These are phyloP conservation scores for Drosophila sp. DNA, from an alignment of 1,140 invertebrate species.

Conservation along the genomic window DNA sequence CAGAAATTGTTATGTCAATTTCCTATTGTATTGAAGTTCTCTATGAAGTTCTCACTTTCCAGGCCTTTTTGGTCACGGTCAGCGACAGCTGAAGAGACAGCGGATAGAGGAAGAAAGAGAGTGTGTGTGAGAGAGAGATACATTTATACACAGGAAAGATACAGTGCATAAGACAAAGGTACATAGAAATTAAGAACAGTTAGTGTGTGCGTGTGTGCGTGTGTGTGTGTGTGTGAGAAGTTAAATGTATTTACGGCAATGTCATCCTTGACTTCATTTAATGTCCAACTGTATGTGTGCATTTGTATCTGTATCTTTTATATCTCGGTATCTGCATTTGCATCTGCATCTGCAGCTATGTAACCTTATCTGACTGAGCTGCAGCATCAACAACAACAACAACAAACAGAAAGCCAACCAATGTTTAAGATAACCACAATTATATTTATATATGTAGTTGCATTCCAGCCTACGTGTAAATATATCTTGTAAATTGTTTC, in stretches of 20 bases:
- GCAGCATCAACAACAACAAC: constrained; percentile 17
- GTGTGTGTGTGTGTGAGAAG: constrained; percentile 15
- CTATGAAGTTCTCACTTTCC: constrained; percentile 59
- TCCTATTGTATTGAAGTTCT: constrained; percentile 18
- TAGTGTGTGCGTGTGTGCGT: constrained; percentile 10
- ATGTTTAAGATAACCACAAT: constrained; percentile 45
- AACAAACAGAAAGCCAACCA: constrained; percentile 19
- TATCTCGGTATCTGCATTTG: neutral
- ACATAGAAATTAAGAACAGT: constrained; percentile 69
- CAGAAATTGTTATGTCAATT: neutral
- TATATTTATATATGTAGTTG: no score
- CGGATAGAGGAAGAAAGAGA: neutral
- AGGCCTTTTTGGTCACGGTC: constrained; percentile 79
- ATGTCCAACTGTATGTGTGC: constrained; percentile 24
- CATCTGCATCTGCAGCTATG: constrained; percentile 11
- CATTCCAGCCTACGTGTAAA: no score
- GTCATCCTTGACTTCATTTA: constrained; percentile 81
- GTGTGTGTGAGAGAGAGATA: constrained; percentile 1
- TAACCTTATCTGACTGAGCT: constrained; percentile 35
- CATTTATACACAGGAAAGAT: constrained; percentile 43
- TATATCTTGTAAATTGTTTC: no score
- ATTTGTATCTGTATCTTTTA: constrained; percentile 32
- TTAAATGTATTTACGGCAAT: constrained; percentile 63
- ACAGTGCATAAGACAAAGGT: constrained; percentile 44
- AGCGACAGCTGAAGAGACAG: constrained; percentile 39